Evolutionary conservation across 2,888 invertebrate species (phyloP), one percentile per base, ranked within the genome.

Genomic region (Teleogryllus oceanicus): DNA sequence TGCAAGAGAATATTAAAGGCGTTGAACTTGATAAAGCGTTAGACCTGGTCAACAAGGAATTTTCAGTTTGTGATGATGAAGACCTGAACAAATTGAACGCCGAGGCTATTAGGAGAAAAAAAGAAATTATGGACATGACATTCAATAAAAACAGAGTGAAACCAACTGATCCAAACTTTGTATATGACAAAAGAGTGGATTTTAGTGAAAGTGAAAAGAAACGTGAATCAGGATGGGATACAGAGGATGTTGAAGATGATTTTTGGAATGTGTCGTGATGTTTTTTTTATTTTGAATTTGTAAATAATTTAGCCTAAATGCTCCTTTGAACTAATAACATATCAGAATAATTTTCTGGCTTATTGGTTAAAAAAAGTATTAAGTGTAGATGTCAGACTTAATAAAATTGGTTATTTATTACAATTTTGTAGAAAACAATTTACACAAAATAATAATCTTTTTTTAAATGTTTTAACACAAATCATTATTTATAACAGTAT

Each of bases 181-280:
- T 87, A 80, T 89, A 89, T 84, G 88, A 89, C 82, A 85, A 88
- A 24, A 87, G 87, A 81, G 86, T 88, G 0, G 87, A 88, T 85
- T 88, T 86, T 82, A 78, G 81, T 11, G 49, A 62, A 21, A 80
- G 50, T 82, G 81, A 83, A 8, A 84, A 84, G 21, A 84, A 86
- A 78, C 85, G 86, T 78, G 84, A 85, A 18, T 86, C 86, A 79
- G 87, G 85, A 11, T 88, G 88, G 88, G 88, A 87, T 82, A 85
- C 83, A 78, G 81, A 81, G 18, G 81, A 82, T 3, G 80, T 83
- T 18, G 83, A 83, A 16, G 81, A 83, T 50, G 81, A 83, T 50
- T 83, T 83, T 74, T 83, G 82, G 80, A 80, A 78, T 20, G 37
- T 51, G 37, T 12, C 78, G 21, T 50, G 8, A 20, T 78, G 12